phyloP scores from a whole-genome alignment of 2,113 vertebrate species.

The Platycercus adscitus region DNA sequence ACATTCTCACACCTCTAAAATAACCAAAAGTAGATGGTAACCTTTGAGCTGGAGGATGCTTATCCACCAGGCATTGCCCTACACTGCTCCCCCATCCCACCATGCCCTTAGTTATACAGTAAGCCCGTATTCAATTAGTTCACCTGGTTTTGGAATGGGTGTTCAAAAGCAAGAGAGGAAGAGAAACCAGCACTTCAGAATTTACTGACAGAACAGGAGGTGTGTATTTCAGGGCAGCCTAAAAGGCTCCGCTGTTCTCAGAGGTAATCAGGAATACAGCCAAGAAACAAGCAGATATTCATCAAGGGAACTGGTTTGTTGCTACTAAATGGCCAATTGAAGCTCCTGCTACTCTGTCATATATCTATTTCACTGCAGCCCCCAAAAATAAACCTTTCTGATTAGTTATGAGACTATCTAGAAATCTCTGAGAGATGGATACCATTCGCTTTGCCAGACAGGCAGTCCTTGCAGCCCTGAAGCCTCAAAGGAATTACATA shows the following conservation, averaged over 20 bases:
- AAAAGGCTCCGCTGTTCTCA: conserved; percentile 25
- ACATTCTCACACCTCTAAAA: neutral
- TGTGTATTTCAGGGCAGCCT: conserved; percentile 14
- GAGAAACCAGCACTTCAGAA: neutral
- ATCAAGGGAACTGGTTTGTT: conserved; percentile 39
- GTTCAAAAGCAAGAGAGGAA: neutral
- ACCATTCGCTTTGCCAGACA: neutral
- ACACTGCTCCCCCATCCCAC: neutral
- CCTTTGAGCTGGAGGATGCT: neutral
- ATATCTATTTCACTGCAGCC: neutral
- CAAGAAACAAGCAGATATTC: conserved; percentile 39
- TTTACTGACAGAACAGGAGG: neutral
- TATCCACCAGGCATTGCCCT: neutral
- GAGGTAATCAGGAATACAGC: neutral
- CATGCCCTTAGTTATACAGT: neutral
- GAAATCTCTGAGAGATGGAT: neutral
- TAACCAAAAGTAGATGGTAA: neutral
- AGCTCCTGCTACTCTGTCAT: neutral
- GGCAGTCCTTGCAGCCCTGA: neutral
- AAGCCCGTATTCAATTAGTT: neutral
- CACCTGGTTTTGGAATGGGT: neutral
- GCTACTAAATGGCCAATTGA: conserved; percentile 30
- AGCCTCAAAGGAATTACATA: neutral
- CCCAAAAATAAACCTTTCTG: conserved; percentile 19
- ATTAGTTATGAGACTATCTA: conserved; percentile 21